These are phyloP conservation scores for Sogatella furcifera DNA, from an alignment of 1,140 invertebrate species.

Conservation along the genomic window DNA sequence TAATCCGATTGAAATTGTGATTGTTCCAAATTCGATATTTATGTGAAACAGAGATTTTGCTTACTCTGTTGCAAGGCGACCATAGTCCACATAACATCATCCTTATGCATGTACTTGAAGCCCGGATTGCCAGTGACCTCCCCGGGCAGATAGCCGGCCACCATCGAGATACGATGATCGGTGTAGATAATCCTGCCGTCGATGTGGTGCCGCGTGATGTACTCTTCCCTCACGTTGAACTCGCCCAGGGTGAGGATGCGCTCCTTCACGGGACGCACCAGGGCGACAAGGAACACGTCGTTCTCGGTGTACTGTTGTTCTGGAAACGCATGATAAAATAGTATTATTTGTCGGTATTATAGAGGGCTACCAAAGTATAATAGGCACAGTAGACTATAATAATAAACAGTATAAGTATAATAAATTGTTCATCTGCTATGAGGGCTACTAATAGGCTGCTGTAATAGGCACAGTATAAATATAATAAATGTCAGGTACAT, in stretches of 20 bases:
- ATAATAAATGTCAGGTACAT: too few relatives aligned
- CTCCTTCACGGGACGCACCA: conserved; percentile 50
- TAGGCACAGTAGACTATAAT: too few relatives aligned
- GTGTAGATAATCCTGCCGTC: conserved; percentile 75
- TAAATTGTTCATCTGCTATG: too few relatives aligned
- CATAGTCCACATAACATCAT: conserved; percentile 73
- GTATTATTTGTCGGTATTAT: too few relatives aligned
- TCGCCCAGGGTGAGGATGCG: conserved; percentile 57
- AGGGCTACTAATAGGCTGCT: too few relatives aligned
- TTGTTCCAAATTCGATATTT: too few relatives aligned
- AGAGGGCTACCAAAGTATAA: too few relatives aligned
- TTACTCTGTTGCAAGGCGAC: conserved; percentile 75
- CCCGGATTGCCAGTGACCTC: conserved; percentile 70
- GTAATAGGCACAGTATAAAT: too few relatives aligned
- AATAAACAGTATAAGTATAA: too few relatives aligned
- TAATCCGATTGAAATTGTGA: too few relatives aligned
- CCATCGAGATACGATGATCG: conserved; percentile 72
- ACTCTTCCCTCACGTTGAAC: conserved; percentile 61
- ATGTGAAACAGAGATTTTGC: too few relatives aligned
- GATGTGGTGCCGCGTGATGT: conserved; percentile 69
- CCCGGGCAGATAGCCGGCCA: conserved; percentile 73
- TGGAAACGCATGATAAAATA: background rate
- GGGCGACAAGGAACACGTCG: conserved; percentile 52
- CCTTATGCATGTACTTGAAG: conserved; percentile 76
- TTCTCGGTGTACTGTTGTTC: conserved; percentile 24